Conservation (phyloP, 2,888 invertebrate genomes). For the Eupithecia abbreviata region DNA sequence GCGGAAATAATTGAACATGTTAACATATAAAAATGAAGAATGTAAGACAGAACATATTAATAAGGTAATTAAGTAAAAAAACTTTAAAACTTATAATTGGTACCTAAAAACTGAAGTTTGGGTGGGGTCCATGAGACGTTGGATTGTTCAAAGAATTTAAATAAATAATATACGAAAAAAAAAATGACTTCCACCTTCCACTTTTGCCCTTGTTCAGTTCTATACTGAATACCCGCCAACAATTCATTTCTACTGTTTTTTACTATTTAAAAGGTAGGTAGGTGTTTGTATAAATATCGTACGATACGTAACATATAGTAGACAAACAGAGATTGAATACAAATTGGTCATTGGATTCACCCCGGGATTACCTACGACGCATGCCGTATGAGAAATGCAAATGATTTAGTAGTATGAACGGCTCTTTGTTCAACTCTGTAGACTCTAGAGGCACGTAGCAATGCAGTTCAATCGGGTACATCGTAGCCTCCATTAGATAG, state of each 20-base stretch:
- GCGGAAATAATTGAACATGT: not conserved
- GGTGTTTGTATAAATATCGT: no score
- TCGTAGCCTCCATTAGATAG: not conserved
- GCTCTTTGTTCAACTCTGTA: conserved; percentile 27
- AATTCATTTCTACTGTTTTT: not conserved
- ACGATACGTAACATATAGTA: not conserved
- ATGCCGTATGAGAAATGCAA: conserved; percentile 23
- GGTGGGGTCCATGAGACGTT: no score
- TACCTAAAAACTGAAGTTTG: no score
- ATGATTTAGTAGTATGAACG: conserved; percentile 19
- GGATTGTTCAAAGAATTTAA: no score
- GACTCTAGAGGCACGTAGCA: conserved; percentile 19
- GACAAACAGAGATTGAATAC: conserved; percentile 22
- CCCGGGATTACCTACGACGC: conserved; percentile 5
- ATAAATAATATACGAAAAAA: no score
- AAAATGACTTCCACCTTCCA: not conserved
- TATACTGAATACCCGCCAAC: not conserved
- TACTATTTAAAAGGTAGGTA: not conserved
- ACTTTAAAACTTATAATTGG: no score
- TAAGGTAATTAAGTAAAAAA: no score
- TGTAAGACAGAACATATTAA: no score
- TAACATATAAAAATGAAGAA: no score
- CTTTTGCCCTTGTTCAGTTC: not conserved
- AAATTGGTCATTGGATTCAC: conserved; percentile 12
- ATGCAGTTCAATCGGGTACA: conserved; percentile 11